Conservation (phyloP, 2,113 vertebrate species). For the Peromyscus californicus region DNA sequence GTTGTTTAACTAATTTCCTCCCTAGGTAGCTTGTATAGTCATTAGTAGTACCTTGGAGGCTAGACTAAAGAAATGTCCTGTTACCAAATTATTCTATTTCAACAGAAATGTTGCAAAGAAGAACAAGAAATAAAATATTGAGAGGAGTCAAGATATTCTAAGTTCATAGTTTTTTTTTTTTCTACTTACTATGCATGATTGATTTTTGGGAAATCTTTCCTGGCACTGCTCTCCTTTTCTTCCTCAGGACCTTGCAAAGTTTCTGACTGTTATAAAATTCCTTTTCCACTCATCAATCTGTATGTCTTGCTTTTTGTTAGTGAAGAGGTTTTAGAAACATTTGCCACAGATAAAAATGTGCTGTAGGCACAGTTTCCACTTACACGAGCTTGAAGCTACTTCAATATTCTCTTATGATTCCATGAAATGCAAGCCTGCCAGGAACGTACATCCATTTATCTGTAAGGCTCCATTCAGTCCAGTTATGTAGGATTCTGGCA, state of each 20-base stretch:
- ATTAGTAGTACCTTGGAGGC: too few species aligned
- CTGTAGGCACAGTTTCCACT: conserved; percentile 36
- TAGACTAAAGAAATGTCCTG: not conserved
- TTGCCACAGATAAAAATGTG: conserved; percentile 39
- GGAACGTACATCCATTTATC: not conserved
- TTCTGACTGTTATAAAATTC: conserved; percentile 43
- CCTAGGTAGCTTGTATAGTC: not conserved
- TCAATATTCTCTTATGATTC: conserved; percentile 61
- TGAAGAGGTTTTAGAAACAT: conserved; percentile 34
- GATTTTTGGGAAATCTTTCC: conserved; percentile 16
- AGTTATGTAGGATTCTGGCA: not conserved
- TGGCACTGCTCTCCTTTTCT: not conserved
- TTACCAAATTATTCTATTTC: not conserved
- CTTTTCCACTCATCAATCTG: not conserved
- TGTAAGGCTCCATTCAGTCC: not conserved
- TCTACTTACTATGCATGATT: not conserved
- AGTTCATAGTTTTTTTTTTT: not conserved
- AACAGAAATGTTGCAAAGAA: not conserved
- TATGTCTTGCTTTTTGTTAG: conserved; percentile 24
- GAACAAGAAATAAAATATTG: not conserved
- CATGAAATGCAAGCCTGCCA: conserved; percentile 43
- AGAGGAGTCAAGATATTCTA: not conserved
- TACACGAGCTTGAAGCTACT: conserved; percentile 11
- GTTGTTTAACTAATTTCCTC: not conserved
- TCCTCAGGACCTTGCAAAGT: conserved; percentile 14